phyloP scores from a whole-genome alignment of 2,797 vertebrate genomes.

The Cygnus olor region DNA sequence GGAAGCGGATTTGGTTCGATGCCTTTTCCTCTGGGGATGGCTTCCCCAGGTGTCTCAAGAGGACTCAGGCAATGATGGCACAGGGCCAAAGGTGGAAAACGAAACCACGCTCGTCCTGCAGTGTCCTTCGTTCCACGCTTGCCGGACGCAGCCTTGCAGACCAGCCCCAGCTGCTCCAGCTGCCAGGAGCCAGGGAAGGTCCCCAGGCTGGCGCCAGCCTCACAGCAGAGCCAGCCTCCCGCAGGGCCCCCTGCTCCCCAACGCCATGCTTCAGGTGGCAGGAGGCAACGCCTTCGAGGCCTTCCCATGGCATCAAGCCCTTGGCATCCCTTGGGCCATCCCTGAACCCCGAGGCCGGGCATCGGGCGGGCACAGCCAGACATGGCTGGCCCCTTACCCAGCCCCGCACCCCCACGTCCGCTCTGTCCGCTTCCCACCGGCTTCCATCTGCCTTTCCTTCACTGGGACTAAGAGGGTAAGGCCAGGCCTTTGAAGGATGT shows the following conservation, averaged over 20 bases:
- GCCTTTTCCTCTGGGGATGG: not conserved
- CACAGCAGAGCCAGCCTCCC: not conserved
- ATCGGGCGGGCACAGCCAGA: rapidly evolving
- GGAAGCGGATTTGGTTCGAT: not conserved
- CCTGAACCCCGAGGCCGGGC: not conserved
- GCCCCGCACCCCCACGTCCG: not conserved
- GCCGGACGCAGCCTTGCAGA: not conserved
- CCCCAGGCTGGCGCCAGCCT: not conserved
- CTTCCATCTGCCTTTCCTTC: not conserved
- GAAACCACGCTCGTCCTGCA: rapidly evolving
- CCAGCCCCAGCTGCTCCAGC: not conserved
- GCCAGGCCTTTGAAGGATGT: not conserved
- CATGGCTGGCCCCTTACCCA: not conserved
- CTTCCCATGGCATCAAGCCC: not conserved
- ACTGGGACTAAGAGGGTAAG: not conserved
- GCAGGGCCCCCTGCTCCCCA: not conserved
- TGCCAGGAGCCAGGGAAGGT: not conserved
- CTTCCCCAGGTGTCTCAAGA: not conserved
- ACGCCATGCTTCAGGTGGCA: not conserved
- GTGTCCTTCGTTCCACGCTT: not conserved
- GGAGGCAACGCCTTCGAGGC: not conserved
- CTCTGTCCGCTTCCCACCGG: not conserved
- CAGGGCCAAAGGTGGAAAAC: not conserved
- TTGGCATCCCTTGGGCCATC: not conserved
- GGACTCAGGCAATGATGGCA: not conserved